phyloP scores from a whole-genome alignment of 2,113 vertebrate genomes.

The western clawed frog (Xenopus tropicalis) region UCB_Xtro_10.0 CM004448.2:42207001-42207500 shows the following conservation, averaged over 20 bases:
- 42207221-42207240: not conserved
- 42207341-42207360: slow-evolving; percentile 32
- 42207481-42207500: slow-evolving; percentile 99
- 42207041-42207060: slow-evolving; percentile 48
- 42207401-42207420: slow-evolving; percentile 78
- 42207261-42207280: slow-evolving; percentile 45
- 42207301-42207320: slow-evolving; percentile 49
- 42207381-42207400: slow-evolving; percentile 60
- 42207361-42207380: slow-evolving; percentile 27
- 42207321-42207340: slow-evolving; percentile 38
- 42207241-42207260: not conserved
- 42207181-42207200: not conserved
- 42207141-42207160: not conserved
- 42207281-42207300: slow-evolving; percentile 57
- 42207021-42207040: slow-evolving; percentile 54
- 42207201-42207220: not conserved
- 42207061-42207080: not conserved
- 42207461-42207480: slow-evolving; percentile 93
- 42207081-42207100: not conserved
- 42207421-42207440: slow-evolving; percentile 84
- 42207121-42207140: slow-evolving; percentile 6
- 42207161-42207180: not conserved
- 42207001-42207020: slow-evolving; percentile 48
- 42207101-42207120: not conserved
- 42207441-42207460: slow-evolving; percentile 88